Percentiles rank a stretch among this genome's conserved stretches.
Conservation (phyloP, 2,797 vertebrate genomes). For the Lutra lutra region DNA sequence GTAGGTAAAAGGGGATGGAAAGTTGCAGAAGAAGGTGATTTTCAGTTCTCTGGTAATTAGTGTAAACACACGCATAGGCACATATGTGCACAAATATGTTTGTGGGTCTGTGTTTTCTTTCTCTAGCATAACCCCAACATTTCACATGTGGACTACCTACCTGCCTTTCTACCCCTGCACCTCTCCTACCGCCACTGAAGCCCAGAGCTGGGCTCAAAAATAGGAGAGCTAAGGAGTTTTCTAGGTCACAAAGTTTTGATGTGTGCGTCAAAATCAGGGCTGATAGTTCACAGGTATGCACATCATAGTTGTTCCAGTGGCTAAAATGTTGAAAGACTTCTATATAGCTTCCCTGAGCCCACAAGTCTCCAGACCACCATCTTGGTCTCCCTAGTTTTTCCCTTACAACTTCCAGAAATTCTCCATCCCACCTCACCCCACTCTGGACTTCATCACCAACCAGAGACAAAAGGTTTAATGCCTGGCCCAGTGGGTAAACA, state of each 20-base stretch:
- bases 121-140: neutral
- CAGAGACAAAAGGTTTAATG: neutral
- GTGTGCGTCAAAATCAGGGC: neutral
- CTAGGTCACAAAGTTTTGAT: neutral
- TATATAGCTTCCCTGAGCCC: neutral
- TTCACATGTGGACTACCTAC: neutral
- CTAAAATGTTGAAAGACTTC: neutral
- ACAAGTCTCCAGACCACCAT: neutral
- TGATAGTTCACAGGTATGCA: neutral
- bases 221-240: neutral
- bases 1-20: neutral
- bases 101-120: neutral
- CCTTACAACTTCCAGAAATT: neutral
- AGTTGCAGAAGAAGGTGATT: neutral
- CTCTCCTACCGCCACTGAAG: neutral
- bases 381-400: neutral
- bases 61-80: neutral
- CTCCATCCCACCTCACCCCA: neutral
- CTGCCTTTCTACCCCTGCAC: neutral
- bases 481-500: neutral
- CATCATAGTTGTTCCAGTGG: neutral
- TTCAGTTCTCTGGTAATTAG: neutral
- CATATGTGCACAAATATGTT: accelerated
- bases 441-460: neutral
- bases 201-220: neutral